These are phyloP conservation scores for Novumbra hubbsi DNA, from an alignment of 2,797 vertebrate species.

Conservation along the genomic window DNA sequence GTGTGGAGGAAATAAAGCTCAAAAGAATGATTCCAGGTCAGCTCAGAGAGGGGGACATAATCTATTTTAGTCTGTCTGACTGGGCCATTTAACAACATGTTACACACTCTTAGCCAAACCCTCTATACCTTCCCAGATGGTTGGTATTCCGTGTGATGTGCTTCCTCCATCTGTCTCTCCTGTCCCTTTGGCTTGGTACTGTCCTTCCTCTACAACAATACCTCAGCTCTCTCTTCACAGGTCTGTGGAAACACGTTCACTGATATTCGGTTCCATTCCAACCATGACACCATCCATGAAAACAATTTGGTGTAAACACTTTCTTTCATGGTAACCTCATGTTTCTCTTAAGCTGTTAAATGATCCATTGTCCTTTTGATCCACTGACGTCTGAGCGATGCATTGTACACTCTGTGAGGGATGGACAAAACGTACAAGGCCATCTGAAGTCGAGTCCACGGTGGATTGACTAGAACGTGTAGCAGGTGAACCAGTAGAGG, in stretches of 20 bases:
- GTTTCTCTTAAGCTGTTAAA: neutral
- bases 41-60: neutral
- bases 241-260: neutral
- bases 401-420: neutral
- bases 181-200: neutral
- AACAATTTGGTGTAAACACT: neutral
- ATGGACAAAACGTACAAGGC: neutral
- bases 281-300: neutral
- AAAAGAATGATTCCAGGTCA: constrained; percentile 3
- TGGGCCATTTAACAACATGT: constrained; percentile 25
- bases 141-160: neutral
- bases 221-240: constrained; percentile 21
- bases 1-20: constrained; percentile 4
- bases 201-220: constrained; percentile 8
- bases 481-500: neutral
- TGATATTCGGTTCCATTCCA: neutral
- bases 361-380: neutral
- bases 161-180: constrained; percentile 15
- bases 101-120: constrained; percentile 15
- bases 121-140: neutral
- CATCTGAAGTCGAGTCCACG: neutral
- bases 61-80: constrained; percentile 30
- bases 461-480: neutral
- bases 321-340: neutral
- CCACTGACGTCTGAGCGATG: neutral